These are phyloP conservation scores for Eristalinus aeneus DNA, from an alignment of 2,888 invertebrate species.

Conservation along the genomic window DNA sequence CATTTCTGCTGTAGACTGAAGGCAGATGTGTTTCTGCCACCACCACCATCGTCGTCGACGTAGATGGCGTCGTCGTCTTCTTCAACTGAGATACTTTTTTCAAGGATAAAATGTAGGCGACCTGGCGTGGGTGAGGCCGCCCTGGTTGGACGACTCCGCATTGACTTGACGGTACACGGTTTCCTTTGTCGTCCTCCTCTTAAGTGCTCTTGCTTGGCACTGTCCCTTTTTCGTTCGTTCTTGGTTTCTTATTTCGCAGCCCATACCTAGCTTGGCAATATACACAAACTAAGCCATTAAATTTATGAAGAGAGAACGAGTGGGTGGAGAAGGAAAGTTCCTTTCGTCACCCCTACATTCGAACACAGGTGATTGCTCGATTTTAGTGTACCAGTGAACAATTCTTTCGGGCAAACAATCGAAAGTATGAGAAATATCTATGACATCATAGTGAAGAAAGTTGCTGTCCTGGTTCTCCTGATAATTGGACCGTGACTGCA, in stretches of 20 bases:
- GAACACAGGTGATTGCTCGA: constrained; percentile 45
- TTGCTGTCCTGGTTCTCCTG: neutral
- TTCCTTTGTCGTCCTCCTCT: neutral
- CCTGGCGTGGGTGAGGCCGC: neutral
- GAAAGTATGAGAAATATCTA: neutral
- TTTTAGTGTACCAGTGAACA: constrained; percentile 27
- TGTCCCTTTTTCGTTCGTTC: neutral
- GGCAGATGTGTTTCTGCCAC: neutral
- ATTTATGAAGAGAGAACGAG: constrained; percentile 28
- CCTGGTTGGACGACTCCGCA: neutral
- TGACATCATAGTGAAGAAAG: neutral
- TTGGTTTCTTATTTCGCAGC: constrained; percentile 34
- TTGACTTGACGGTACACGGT: neutral
- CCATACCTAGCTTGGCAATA: constrained; percentile 7
- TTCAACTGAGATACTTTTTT: constrained; percentile 34
- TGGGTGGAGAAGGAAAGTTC: neutral
- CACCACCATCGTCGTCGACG: neutral
- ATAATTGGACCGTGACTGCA: constrained; percentile 22
- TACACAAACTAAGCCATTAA: constrained; percentile 12
- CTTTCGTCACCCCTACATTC: neutral
- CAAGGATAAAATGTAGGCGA: constrained; percentile 51
- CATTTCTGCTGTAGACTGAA: constrained; percentile 1
- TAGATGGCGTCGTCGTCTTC: neutral
- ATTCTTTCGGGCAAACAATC: constrained; percentile 7
- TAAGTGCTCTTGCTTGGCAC: neutral